These are phyloP conservation scores for Aphodius sticticus DNA, from an alignment of 2,888 invertebrate genomes.

Conservation along the genomic window DNA sequence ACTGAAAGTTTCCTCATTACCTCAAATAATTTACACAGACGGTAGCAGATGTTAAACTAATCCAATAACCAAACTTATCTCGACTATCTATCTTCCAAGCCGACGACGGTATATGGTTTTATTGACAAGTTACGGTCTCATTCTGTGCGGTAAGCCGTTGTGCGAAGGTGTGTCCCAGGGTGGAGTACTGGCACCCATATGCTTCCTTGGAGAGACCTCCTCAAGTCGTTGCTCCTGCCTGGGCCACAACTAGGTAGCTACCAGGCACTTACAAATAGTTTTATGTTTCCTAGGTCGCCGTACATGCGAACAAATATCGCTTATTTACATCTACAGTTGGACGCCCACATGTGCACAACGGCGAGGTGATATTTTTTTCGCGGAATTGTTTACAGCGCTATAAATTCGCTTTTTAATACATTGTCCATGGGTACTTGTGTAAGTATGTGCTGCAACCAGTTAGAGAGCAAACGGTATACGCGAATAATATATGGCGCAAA, in stretches of 20 bases:
- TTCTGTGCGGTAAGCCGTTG: slow-evolving; percentile 38
- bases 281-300: neutral
- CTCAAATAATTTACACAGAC: neutral
- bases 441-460: neutral
- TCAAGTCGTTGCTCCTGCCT: slow-evolving; percentile 33
- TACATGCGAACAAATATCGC: slow-evolving; percentile 25
- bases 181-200: slow-evolving; percentile 41
- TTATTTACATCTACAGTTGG: slow-evolving; percentile 29
- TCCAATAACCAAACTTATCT: neutral
- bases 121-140: slow-evolving; percentile 46
- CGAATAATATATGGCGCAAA: neutral
- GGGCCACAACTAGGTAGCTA: slow-evolving; percentile 9
- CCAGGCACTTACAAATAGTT: slow-evolving; percentile 28
- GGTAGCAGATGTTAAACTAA: neutral
- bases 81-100: neutral
- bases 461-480: neutral
- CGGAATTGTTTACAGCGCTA: slow-evolving; percentile 16
- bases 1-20: neutral
- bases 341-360: slow-evolving; percentile 28
- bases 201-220: slow-evolving; percentile 38
- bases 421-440: neutral
- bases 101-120: slow-evolving; percentile 45
- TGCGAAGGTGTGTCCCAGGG: slow-evolving; percentile 44
- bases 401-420: slow-evolving; percentile 4
- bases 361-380: slow-evolving; percentile 29